These are phyloP conservation scores for Agonopterix alstromeriana DNA, from an alignment of 2,888 invertebrate species.

Conservation along the genomic window DNA sequence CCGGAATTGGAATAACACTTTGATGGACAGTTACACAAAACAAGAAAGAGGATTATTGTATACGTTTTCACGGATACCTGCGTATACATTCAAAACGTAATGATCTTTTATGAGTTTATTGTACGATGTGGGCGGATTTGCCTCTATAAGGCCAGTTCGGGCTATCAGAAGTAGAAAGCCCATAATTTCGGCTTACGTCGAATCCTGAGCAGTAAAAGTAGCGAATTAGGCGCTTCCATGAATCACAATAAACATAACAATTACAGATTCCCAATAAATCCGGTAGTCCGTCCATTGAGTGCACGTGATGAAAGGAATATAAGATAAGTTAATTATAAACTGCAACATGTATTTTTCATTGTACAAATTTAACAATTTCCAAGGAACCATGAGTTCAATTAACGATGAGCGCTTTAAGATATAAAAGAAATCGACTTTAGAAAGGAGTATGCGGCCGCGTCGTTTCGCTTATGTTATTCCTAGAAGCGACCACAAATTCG, in stretches of 20 bases:
- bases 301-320: constrained; percentile 18
- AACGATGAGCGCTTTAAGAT: not conserved
- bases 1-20: constrained; percentile 34
- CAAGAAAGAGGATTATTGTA: constrained; percentile 28
- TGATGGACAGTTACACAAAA: constrained; percentile 24
- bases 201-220: constrained; percentile 11
- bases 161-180: constrained; percentile 15
- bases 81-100: constrained; percentile 22
- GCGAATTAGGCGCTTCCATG: constrained; percentile 37
- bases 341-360: not conserved
- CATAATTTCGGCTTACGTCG: constrained; percentile 19
- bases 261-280: constrained; percentile 35
- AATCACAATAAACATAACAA: constrained; percentile 33
- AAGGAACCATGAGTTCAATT: constrained; percentile 2
- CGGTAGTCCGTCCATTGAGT: constrained; percentile 31
- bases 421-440: not conserved
- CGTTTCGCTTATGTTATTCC: not conserved
- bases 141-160: constrained; percentile 14
- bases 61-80: constrained; percentile 32
- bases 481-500: constrained; percentile 3
- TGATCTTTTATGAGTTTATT: constrained; percentile 14
- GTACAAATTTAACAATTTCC: not conserved
- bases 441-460: not conserved
- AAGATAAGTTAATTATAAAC: constrained; percentile 29
- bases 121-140: constrained; percentile 20